Evolutionary conservation across 2,113 vertebrate species (phyloP), one percentile per base, ranked within the genome.

Genomic region (Paramormyrops kingsleyae): DNA sequence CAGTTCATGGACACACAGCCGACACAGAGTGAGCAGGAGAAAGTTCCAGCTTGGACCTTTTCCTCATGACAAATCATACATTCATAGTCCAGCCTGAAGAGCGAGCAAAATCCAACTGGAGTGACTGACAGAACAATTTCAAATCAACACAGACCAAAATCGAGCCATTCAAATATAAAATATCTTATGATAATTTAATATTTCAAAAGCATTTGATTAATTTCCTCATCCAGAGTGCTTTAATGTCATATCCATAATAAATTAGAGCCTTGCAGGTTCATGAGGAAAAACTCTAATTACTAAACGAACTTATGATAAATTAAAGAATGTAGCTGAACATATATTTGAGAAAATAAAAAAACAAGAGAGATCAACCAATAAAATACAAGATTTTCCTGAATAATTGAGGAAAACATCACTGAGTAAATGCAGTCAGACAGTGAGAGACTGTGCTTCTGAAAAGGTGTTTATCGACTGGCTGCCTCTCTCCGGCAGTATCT

Each of bases 281-380:
- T 49, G 42, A n/a, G 42, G 21, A 46, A 44, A 88, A 31, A 27
- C 27, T 88, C 62, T 31, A 74, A 89, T 50, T 35, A 52, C 70
- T 52, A 77, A 77, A 50, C 24, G 2, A 42, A 83, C 5, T 87
- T 87, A 88, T 83, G 89, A 88, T 87, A 87, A 85, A 59, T 4
- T 8, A 52, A 50, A 56, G 24, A 88, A 88, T 74, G 17, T 24
- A 46, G 46, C 62, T 27, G 74, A 46, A 42, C 87, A 44, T 88
- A 44, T 42, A 74, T 42, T 31, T 27, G 24, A 49, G 24, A 13
- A 9, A 47, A 2, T 0, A 21, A 6, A 53, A 39, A 35, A 8
- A 50, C 3, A 47, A 89, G n/a, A 83, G 83, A 27, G 44, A 47
- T 47, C 44, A 87, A 15, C 12, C 46, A 17, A 35, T 39, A 87